phyloP scores from a whole-genome alignment of 1,140 invertebrate genomes.

The Mya arenaria region DNA sequence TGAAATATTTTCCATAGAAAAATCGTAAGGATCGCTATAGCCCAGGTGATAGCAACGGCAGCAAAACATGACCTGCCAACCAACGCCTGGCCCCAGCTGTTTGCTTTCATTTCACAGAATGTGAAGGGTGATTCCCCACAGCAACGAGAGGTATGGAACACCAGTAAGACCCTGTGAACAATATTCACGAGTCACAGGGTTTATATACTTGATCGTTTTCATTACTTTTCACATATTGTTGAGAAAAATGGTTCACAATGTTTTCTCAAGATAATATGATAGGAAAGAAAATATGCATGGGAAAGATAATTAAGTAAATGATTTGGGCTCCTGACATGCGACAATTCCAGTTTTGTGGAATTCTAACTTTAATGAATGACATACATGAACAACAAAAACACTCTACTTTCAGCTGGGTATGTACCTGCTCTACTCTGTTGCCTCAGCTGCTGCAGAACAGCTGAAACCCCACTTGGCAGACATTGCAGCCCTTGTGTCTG shows the following conservation, averaged over 20 bases:
- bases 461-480: constrained; percentile 83
- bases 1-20: constrained; percentile 69
- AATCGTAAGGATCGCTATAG: constrained; percentile 73
- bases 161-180: too few species aligned
- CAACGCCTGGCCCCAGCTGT: constrained; percentile 87
- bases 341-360: too few species aligned
- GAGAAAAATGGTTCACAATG: too few species aligned
- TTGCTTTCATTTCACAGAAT: constrained; percentile 86
- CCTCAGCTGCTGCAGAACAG: constrained; percentile 84
- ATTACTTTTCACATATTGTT: too few species aligned
- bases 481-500: constrained; percentile 83
- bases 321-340: too few species aligned
- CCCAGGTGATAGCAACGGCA: constrained; percentile 83
- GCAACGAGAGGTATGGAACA: constrained; percentile 84
- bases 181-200: too few species aligned
- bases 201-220: too few species aligned
- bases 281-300: too few species aligned
- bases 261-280: too few species aligned
- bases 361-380: too few species aligned
- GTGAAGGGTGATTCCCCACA: constrained; percentile 82
- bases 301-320: too few species aligned
- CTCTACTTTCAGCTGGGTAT: constrained; percentile 84
- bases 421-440: constrained; percentile 85
- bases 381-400: too few species aligned
- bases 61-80: constrained; percentile 88